Base-by-base conservation (phyloP, 2,888 invertebrate species). In the Thera obeliscata region DNA sequence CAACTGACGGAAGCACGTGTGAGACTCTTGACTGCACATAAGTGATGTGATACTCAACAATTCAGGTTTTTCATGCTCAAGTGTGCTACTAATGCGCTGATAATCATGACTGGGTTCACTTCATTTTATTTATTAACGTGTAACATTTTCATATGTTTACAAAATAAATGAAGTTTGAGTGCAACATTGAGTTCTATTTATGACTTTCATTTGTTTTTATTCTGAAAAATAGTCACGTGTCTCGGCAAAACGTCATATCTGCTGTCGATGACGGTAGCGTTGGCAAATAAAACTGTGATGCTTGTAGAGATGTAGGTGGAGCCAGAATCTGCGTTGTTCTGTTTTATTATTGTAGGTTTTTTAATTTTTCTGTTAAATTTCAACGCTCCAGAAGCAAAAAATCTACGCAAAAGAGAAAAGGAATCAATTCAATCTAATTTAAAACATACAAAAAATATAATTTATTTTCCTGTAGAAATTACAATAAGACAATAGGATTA, bases 201-300 rank as follows among this genome's bases (percentile, higher is more conserved):
- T 46, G 58, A 41, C 50, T 36, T 43, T 61, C 48, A 61, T 56
- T 52, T 67, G 67, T 64, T 68, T 68, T 61, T 48, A 61, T 64
- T 61, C 57, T 56, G 38, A 36, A 57, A 46, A 61, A 60, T 49
- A 35, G 33, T 52, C n/a, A 52, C 35, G 43, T 57, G 57, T 64
- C 48, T 48, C 36, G 8, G 7, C n/a, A 55, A 62, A 56, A 57
- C 65, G 67, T 67, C 65, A 63, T 50, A 56, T 66, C 68, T 66
- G 64, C 60, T 67, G 64, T 12, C 7, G 35, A 52, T 56, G 38
- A 52, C 43, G 56, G 60, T 64, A 70, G 59, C 58, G 70, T 62
- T 49, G 62, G 67, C 43, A 67, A 54, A 58, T n/a, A 59, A 56
- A 62, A 48, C 38, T 48, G 2, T 41, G 2, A 36, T 36, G 50